phyloP scores from a whole-genome alignment of 2,113 vertebrate genomes.

The Protomyctophum bolini region DNA sequence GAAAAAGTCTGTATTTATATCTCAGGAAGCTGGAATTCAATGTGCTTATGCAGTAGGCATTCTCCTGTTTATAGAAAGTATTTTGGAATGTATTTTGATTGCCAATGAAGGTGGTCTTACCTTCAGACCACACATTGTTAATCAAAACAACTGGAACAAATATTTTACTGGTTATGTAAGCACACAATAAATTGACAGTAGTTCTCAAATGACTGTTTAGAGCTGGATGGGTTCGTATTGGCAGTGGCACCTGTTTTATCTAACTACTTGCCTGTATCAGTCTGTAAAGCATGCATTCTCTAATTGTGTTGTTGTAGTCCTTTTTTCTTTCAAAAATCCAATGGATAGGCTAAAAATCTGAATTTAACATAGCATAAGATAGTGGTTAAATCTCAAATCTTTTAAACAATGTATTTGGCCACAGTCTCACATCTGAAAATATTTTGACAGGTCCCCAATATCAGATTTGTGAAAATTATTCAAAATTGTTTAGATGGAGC shows the following conservation, averaged over 20 bases:
- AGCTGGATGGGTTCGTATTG: neutral
- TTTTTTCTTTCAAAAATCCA: neutral
- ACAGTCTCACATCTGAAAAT: too few relatives aligned
- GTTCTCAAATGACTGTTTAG: conserved; percentile 26
- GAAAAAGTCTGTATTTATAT: conserved; percentile 6
- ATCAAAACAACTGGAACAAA: conserved; percentile 28
- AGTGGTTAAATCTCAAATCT: too few relatives aligned
- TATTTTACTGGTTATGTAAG: conserved; percentile 55
- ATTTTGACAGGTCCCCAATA: too few relatives aligned
- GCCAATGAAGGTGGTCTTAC: conserved; percentile 8
- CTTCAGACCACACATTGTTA: conserved; percentile 2
- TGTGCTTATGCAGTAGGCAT: neutral
- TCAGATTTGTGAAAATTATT: too few relatives aligned
- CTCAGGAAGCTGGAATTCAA: conserved; percentile 20
- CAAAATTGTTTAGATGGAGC: too few relatives aligned
- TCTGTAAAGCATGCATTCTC: conserved; percentile 37
- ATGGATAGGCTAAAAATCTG: too few relatives aligned
- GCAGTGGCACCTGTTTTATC: conserved; percentile 10
- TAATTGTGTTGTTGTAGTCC: conserved; percentile 5
- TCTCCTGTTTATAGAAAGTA: neutral
- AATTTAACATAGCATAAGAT: too few relatives aligned
- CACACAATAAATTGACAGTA: conserved; percentile 55
- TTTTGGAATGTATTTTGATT: neutral
- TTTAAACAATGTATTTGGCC: too few relatives aligned
- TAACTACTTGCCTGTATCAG: conserved; percentile 27